A percentile compares a stretch with the other conserved stretches of the same genome.
Evolutionary conservation across 23 tunicate genomes (phyloP).

Genomic region (Oikopleura albicans): DNA sequence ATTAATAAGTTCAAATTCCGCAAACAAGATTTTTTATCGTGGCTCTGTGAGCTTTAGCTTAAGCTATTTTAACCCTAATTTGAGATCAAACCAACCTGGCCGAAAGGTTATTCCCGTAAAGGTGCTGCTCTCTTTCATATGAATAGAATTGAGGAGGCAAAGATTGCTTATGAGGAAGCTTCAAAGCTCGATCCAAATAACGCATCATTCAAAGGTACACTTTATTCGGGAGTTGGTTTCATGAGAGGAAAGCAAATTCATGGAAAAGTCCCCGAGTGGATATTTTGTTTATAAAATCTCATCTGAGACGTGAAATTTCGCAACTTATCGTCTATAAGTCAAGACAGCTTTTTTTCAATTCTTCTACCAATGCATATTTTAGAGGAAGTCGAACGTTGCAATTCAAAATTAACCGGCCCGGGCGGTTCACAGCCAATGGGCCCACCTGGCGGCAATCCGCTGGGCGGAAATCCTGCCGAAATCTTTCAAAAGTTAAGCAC

Average conservation of each 20-base stretch:
- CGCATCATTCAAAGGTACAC: conserved; percentile 34
- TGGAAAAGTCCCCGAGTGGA: not conserved
- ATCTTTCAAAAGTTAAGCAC: conserved; percentile 26
- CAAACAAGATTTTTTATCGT: not conserved
- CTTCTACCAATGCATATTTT: not conserved
- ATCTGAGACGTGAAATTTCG: conserved; percentile 10
- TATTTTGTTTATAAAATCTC: not conserved
- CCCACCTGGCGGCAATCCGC: too few relatives aligned
- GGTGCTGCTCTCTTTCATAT: conserved; percentile 64
- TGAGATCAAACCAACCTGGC: not conserved
- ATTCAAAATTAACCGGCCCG: conserved; percentile 20
- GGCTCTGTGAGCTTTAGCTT: not conserved
- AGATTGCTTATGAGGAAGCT: conserved; percentile 43
- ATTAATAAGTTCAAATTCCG: not conserved
- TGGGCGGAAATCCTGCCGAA: conserved; percentile 19
- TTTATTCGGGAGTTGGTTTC: conserved; percentile 23
- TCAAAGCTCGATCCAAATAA: conserved; percentile 44
- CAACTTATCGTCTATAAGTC: not conserved
- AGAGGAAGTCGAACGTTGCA: not conserved
- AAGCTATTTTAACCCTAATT: not conserved
- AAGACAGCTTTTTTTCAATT: not conserved
- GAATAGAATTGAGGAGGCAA: conserved; percentile 61
- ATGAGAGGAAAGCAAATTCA: conserved; percentile 24
- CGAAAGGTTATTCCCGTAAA: conserved; percentile 66
- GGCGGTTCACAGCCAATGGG: conserved; percentile 42